Evolutionary conservation across 2,113 vertebrate species (phyloP).

Genomic region (Numenius arquata): DNA sequence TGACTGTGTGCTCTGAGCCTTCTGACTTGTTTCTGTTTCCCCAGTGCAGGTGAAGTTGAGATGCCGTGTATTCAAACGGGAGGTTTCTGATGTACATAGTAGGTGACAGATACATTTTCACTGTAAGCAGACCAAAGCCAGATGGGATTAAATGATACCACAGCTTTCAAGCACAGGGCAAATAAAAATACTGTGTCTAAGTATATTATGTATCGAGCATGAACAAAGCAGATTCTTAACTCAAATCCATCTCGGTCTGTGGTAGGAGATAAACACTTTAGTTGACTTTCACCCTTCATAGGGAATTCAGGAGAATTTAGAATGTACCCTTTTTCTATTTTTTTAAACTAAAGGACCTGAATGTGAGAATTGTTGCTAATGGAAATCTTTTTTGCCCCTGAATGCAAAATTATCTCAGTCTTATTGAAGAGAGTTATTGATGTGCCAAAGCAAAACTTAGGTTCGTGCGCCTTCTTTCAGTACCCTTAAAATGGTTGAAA

Average conservation of each 20-base stretch:
- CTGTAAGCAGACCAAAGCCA: slow-evolving; percentile 68
- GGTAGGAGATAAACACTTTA: neutral
- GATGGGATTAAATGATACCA: neutral
- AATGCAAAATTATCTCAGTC: neutral
- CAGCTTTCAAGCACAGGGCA: neutral
- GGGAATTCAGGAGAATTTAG: neutral
- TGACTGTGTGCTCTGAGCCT: slow-evolving; percentile 89
- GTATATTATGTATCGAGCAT: neutral
- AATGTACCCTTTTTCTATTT: neutral
- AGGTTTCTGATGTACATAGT: slow-evolving; percentile 83
- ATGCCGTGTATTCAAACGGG: slow-evolving; percentile 81
- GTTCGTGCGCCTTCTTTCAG: neutral
- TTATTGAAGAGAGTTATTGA: neutral
- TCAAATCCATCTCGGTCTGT: neutral
- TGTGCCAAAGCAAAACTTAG: neutral
- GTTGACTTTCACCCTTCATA: neutral
- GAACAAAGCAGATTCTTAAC: neutral
- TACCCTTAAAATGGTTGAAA: neutral
- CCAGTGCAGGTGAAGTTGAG: slow-evolving; percentile 95
- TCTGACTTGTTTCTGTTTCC: slow-evolving; percentile 74
- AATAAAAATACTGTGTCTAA: neutral
- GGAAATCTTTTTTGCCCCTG: neutral
- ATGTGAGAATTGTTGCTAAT: neutral
- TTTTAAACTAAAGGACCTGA: neutral
- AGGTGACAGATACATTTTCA: slow-evolving; percentile 81